Evolutionary conservation across 1,140 invertebrate species (phyloP).

Genomic region (Wasmannia auropunctata): DNA sequence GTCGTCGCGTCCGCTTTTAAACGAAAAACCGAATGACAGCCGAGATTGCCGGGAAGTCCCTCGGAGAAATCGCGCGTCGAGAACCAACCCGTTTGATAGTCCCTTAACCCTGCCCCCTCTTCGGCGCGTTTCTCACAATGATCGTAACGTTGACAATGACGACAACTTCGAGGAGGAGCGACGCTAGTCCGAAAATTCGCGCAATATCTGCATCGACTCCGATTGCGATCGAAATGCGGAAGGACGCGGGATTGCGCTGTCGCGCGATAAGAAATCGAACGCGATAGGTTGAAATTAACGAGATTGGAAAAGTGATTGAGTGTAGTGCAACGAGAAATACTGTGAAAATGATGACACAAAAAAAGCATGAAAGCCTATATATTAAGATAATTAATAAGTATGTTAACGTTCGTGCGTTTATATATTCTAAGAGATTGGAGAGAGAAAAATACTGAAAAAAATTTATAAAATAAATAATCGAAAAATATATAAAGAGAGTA

Average conservation of each 20-base stretch:
- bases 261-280: conserved; percentile 19
- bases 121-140: not conserved
- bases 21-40: conserved; percentile 65
- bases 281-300: not conserved
- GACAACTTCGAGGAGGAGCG: not conserved
- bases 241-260: not conserved
- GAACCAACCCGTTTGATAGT: conserved; percentile 44
- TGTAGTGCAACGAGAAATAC: not conserved
- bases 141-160: not conserved
- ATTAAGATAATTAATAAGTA: not conserved
- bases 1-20: conserved; percentile 67
- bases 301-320: not conserved
- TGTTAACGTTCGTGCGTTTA: not conserved
- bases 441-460: not conserved
- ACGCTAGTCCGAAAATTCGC: not conserved
- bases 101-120: conserved; percentile 63
- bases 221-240: not conserved
- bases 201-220: not conserved
- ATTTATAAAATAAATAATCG: not conserved
- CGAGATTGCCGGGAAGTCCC: conserved; percentile 69
- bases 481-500: not conserved
- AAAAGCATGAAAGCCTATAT: not conserved
- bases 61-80: conserved; percentile 3
- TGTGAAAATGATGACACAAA: not conserved
- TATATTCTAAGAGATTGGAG: not conserved